Evolutionary conservation across 2,113 vertebrate genomes (phyloP), one percentile per base, ranked within the genome.

Genomic region (Clinocottus analis): DNA sequence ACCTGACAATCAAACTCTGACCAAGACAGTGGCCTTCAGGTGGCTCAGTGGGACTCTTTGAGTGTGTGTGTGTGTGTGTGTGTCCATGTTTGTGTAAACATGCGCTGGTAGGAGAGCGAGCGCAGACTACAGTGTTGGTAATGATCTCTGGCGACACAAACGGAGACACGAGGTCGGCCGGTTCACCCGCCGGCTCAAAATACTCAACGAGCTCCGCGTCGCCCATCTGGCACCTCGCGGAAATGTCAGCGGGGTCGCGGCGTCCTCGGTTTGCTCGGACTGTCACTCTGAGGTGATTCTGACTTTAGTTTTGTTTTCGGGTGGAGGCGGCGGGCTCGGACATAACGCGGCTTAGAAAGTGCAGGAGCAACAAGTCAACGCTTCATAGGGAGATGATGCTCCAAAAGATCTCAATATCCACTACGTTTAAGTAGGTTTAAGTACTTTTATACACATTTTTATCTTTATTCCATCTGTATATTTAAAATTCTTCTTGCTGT

Each of bases 1-100:
- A 84, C 23, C 74, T 78, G 87, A 75, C 87, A 79, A 37, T 86
- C 87, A 85, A 47, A 37, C 58, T 72, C 55, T 66, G 39, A 23
- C 51, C 79, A 41, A 60, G 49, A 45, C 43, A 5, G 25, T 19
- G 64, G 64, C 68, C 83, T 43, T 79, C 79, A 66, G 76, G 76
- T 31, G 68, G 43, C 64, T 77, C 79, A 43, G 56, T 17, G 56
- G 13, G 55, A 14, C 55, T 58, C 53, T 13, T 27, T 14, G 23
- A 14, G 53, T 3, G 49, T 21, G 45, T 45, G 43, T 45, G 55
- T 58, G 55, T 58, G 29, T 27, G 37, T 64, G 62, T 27, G 17
- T 68, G 78, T 72, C 13, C 13, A 4, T 27, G 55, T 58, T 65
- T 55, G 60, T 78, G 70, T 65, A 67, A 78, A 71, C 51, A 76